Conservation (phyloP, 2,113 vertebrate species). For the Aplodontia rufa region DNA sequence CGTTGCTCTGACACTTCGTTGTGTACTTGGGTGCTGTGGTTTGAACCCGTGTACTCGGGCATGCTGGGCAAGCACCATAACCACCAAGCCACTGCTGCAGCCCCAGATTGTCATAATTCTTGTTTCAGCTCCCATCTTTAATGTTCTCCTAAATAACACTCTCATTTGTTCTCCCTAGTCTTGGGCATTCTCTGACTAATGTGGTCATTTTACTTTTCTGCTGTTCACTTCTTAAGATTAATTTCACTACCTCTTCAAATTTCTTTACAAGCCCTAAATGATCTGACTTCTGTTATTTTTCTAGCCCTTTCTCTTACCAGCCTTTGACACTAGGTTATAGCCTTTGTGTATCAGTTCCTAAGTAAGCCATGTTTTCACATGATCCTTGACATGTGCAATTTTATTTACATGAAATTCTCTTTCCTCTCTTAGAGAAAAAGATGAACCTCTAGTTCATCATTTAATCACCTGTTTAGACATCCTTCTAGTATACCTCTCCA, state of each 20-base stretch:
- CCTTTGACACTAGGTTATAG: neutral
- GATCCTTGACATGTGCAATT: constrained; percentile 11
- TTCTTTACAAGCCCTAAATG: neutral
- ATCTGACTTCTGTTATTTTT: neutral
- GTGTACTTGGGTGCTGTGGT: too few relatives aligned
- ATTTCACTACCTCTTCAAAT: neutral
- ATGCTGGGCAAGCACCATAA: too few relatives aligned
- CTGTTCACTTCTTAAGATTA: neutral
- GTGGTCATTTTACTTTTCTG: neutral
- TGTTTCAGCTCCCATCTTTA: neutral
- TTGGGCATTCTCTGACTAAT: neutral
- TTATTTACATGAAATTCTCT: constrained; percentile 15
- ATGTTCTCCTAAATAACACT: neutral
- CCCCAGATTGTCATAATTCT: neutral
- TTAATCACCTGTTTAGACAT: neutral
- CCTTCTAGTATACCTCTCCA: neutral
- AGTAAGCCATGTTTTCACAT: neutral
- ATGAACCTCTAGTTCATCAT: neutral
- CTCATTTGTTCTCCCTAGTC: neutral
- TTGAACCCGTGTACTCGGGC: too few relatives aligned
- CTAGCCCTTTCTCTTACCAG: neutral
- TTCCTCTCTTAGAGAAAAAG: neutral
- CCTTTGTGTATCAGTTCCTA: constrained; percentile 12
- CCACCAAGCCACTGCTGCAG: too few relatives aligned
- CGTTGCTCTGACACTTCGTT: too few relatives aligned